Evolutionary conservation across 1,140 invertebrate species (phyloP), one percentile per base, ranked within the genome.

Genomic region (Panagrolaimus sp.): DNA sequence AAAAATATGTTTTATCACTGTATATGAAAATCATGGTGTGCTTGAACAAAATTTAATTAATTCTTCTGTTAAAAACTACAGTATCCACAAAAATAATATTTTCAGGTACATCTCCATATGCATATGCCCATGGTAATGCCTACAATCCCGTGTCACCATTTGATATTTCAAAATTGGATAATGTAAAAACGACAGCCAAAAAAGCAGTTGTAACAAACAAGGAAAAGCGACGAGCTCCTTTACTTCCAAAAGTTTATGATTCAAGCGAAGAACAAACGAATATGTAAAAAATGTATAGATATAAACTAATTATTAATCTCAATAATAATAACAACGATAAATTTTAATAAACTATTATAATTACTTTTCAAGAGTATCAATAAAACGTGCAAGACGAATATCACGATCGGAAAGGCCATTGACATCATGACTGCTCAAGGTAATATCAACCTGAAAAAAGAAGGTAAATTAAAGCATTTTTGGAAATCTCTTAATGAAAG

Each of bases 321-420:
- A n/a, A 38, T 38, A 38, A 38, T 38, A 38, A 38, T 7, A 38
- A 38, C 2, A 38, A 38, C 7, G 31, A 2, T 38, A 4, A 4
- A 7, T 4, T 4, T 4, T 38, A 38, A 38, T 38, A 4, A 38
- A 38, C 7, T 38, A 38, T 4, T 38, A 38, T 4, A 38, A 7
- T 38, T 38, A 38, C 7, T 38, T 38, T 38, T 38, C 31, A 38
- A 38, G 31, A 38, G 31, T n/a, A 31, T 75, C 72, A 20, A 74
- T 75, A 61, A 73, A 75, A 16, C 13, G 71, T 9, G 74, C 74
- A 57, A 76, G 63, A 57, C 69, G 67, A 16, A 76, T 31, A 53
- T 76, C 74, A 13, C 72, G 65, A 42, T 77, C 63, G 42, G 74
- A 77, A 23, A 76, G 62, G 13, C 74, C 74, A 20, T 76, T 72